These are phyloP conservation scores for Limnothrissa miodon DNA, from an alignment of 2,113 vertebrate genomes.

Conservation along the genomic window DNA sequence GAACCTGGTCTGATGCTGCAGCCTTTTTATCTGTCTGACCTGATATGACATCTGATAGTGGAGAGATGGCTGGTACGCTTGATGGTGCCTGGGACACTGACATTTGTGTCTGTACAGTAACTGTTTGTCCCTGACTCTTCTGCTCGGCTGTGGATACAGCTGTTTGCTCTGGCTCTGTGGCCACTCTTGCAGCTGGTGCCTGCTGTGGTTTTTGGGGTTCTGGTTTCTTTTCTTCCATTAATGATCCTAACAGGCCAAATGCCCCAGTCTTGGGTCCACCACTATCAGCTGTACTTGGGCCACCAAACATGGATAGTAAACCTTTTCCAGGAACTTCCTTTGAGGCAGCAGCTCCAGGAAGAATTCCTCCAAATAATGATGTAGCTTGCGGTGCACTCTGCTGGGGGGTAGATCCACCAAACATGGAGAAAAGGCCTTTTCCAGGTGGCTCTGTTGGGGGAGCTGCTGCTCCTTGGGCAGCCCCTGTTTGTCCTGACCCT, in stretches of 20 bases:
- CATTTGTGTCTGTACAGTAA: slow-evolving; percentile 22
- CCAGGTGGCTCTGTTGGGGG: slow-evolving; percentile 41
- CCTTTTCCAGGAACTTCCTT: slow-evolving; percentile 55
- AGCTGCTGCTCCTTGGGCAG: slow-evolving; percentile 42
- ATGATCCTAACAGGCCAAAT: slow-evolving; percentile 70
- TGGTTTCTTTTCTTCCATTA: slow-evolving; percentile 70
- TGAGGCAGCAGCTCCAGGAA: slow-evolving; percentile 48
- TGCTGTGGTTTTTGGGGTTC: slow-evolving; percentile 30
- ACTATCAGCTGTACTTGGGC: slow-evolving; percentile 47
- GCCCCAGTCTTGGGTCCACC: slow-evolving; percentile 61
- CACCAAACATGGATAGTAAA: slow-evolving; percentile 51
- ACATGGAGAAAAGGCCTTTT: slow-evolving; percentile 50
- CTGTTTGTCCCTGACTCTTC: slow-evolving; percentile 31
- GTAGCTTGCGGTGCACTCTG: slow-evolving; percentile 41
- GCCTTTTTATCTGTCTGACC: slow-evolving; percentile 29
- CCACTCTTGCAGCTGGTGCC: not conserved
- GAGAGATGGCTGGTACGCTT: slow-evolving; percentile 28
- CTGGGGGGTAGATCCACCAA: slow-evolving; percentile 53
- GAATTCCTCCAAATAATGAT: slow-evolving; percentile 48
- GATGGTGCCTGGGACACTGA: slow-evolving; percentile 8
- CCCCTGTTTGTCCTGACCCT: not conserved
- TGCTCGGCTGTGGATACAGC: slow-evolving; percentile 18
- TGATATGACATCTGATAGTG: slow-evolving; percentile 28
- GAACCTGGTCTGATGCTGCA: slow-evolving; percentile 32
- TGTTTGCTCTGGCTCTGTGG: slow-evolving; percentile 18